These are phyloP conservation scores for Hartigia nigra DNA, from an alignment of 2,888 invertebrate species.

Conservation along the genomic window DNA sequence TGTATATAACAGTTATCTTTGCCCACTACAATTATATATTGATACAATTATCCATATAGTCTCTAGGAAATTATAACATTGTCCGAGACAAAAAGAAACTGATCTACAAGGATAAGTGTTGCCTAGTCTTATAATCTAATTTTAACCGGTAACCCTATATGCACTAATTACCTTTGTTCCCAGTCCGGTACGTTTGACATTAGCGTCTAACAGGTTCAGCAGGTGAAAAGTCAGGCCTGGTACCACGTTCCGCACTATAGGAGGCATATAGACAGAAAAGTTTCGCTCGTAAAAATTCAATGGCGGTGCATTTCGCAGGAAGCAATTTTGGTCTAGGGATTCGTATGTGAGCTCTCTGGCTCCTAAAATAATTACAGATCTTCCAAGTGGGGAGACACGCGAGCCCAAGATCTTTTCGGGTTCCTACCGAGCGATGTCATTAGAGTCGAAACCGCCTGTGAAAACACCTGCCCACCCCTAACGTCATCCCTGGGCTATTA, in stretches of 20 bases:
- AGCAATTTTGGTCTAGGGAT: constrained; percentile 46
- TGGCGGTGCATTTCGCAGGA: constrained; percentile 36
- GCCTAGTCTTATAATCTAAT: not conserved
- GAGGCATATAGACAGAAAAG: constrained; percentile 13
- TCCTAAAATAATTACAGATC: constrained; percentile 48
- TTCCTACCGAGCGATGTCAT: constrained; percentile 44
- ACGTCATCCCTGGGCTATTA: constrained; percentile 28
- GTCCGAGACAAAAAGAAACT: not conserved
- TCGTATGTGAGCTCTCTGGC: constrained; percentile 13
- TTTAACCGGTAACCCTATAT: not conserved
- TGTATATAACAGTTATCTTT: not conserved
- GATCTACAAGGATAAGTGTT: not conserved
- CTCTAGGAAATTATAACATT: not conserved
- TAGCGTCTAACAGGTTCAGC: constrained; percentile 19
- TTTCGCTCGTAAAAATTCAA: constrained; percentile 32
- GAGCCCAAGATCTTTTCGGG: constrained; percentile 24
- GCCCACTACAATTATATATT: not conserved
- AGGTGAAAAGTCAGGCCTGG: constrained; percentile 17
- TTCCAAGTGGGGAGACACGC: constrained; percentile 37
- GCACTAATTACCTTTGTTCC: constrained; percentile 18
- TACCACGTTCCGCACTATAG: not conserved
- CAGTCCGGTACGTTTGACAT: constrained; percentile 11
- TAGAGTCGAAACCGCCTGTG: constrained; percentile 40
- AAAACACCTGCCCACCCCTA: constrained; percentile 47
- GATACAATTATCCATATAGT: too few species aligned